Base-by-base conservation (phyloP, 2,888 invertebrate genomes). In the Plemyria rubiginata region DNA sequence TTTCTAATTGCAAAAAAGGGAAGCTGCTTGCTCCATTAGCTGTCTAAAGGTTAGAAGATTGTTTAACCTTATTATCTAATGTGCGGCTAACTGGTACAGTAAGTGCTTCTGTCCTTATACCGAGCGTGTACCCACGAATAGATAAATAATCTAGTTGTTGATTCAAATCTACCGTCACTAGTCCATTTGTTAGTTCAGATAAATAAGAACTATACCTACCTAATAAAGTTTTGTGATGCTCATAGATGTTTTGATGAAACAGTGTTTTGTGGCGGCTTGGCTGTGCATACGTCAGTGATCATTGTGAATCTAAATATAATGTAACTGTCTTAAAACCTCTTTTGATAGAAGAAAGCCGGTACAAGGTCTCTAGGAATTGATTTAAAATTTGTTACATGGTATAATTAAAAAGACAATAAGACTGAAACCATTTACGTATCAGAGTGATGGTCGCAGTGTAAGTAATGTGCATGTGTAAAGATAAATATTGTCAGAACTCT, bases 31-130 rank as follows among this genome's bases (percentile, higher is more conserved):
- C 41, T 61, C 66, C 63, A 52, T 54, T 52, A 15, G 43, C 70
- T 78, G 77, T 80, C 78, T 62, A 58, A 78, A 81, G 81, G 81
- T 81, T 74, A 78, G 70, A 63, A 22, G 62, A 65, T 56, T 62
- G 40, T 41, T 57, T 59, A 43, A 57, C 16, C 61, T 65, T 56
- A 40, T 63, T 65, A 66, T 67, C 67, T 46, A 15, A 32, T 60
- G 41, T 38, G 56, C 29, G 8, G 15, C 40, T 60, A 55, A 50
- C 60, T 53, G 52, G 36, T 28, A 49, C 59, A 60, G 13, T 52
- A n/a, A 56, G 61, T 64, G 60, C 60, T 41, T 48, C 43, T 58
- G 60, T 29, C 49, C 64, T 28, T 55, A 51, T 40, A 64, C 50
- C 36, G 51, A 28, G 8, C 22, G 15, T 38, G 54, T 61, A 61